phyloP scores from a whole-genome alignment of 2,888 invertebrate genomes.

The Agonum fuliginosum region DNA sequence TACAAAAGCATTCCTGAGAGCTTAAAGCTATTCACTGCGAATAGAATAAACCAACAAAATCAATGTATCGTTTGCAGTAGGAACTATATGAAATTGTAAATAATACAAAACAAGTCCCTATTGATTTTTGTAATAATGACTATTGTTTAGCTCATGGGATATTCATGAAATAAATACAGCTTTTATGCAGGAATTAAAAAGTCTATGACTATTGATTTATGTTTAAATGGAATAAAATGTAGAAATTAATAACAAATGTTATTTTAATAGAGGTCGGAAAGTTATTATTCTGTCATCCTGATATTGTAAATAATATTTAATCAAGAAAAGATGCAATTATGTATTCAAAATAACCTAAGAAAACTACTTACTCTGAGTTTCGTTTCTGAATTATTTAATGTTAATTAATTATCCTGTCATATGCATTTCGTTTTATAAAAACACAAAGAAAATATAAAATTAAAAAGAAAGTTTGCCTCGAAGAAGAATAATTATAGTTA shows the following conservation, averaged over 20 bases:
- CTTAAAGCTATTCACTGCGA: not conserved
- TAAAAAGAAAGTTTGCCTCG: no score
- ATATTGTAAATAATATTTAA: not conserved
- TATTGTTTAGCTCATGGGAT: not conserved
- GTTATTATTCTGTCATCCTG: not conserved
- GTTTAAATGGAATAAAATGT: no score
- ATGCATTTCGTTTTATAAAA: constrained; percentile 11
- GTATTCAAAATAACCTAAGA: not conserved
- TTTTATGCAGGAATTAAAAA: not conserved
- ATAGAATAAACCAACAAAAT: not conserved
- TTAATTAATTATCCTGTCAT: constrained; percentile 24
- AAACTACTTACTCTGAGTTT: not conserved
- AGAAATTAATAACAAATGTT: no score
- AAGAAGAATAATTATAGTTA: no score
- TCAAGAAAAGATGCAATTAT: not conserved
- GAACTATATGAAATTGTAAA: not conserved
- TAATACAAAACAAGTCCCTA: not conserved
- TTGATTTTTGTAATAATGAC: not conserved
- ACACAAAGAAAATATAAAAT: not conserved
- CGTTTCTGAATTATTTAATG: constrained; percentile 6
- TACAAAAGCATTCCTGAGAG: no score
- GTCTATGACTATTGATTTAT: no score
- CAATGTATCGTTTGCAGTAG: not conserved
- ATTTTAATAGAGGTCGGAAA: not conserved
- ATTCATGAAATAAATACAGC: not conserved